These are phyloP conservation scores for Poecilia wingei DNA, from an alignment of 2,797 vertebrate species.

Conservation along the genomic window DNA sequence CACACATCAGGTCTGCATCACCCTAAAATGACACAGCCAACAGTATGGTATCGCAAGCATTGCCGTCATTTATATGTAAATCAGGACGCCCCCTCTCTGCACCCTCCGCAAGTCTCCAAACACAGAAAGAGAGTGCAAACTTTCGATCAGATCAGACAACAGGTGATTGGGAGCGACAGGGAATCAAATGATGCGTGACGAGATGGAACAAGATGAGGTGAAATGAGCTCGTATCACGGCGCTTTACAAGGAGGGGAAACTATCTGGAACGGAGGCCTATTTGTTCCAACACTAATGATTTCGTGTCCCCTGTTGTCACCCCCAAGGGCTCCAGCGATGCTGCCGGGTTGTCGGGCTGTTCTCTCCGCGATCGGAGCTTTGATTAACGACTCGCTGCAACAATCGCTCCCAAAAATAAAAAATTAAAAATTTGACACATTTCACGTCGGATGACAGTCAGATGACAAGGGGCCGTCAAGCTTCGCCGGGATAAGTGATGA, in stretches of 20 bases:
- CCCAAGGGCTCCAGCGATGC: slow-evolving; percentile 17
- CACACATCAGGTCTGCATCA: slow-evolving; percentile 11
- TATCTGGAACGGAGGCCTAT: slow-evolving; percentile 43
- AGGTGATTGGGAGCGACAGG: slow-evolving; percentile 41
- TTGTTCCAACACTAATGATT: slow-evolving; percentile 53
- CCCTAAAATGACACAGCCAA: slow-evolving; percentile 39
- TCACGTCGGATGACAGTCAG: slow-evolving; percentile 39
- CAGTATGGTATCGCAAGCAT: slow-evolving; percentile 24
- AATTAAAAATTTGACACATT: slow-evolving; percentile 20
- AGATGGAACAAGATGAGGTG: slow-evolving; percentile 22
- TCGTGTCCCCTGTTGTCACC: slow-evolving; percentile 32
- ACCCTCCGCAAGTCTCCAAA: slow-evolving; percentile 20
- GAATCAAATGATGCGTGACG: slow-evolving; percentile 37
- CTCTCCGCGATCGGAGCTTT: slow-evolving; percentile 15
- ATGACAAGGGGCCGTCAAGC: slow-evolving; percentile 35
- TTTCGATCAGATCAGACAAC: slow-evolving; percentile 47
- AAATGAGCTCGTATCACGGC: slow-evolving; percentile 41
- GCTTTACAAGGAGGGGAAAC: slow-evolving; percentile 18
- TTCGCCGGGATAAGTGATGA: slow-evolving; percentile 32
- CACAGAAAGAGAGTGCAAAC: slow-evolving; percentile 35
- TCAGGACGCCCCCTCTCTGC: slow-evolving; percentile 34
- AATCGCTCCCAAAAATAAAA: slow-evolving; percentile 1
- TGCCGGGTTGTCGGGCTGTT: neutral
- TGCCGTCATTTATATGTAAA: slow-evolving; percentile 71
- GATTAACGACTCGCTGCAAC: slow-evolving; percentile 43